Conservation (phyloP, 2,888 invertebrate genomes). For the Chrysina gloriosa region DNA sequence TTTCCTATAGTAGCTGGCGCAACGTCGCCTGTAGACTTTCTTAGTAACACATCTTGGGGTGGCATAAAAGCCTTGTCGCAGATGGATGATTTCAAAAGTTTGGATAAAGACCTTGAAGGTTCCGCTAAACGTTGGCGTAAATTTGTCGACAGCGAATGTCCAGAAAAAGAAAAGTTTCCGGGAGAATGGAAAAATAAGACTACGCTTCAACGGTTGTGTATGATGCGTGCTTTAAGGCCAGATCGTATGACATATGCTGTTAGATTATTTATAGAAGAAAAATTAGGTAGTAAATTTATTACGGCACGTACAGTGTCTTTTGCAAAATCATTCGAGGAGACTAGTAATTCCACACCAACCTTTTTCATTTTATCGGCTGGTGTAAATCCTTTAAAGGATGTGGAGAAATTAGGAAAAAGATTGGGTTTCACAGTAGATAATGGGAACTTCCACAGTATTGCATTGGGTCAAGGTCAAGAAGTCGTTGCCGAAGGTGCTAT, state of each 20-base stretch:
- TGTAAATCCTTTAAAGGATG: slow-evolving; percentile 93
- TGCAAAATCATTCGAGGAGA: slow-evolving; percentile 87
- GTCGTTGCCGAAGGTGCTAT: slow-evolving; percentile 90
- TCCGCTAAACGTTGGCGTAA: slow-evolving; percentile 94
- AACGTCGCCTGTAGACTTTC: slow-evolving; percentile 83
- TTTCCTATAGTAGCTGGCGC: slow-evolving; percentile 83
- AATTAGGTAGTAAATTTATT: slow-evolving; percentile 84
- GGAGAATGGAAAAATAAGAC: slow-evolving; percentile 96
- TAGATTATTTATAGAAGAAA: slow-evolving; percentile 88
- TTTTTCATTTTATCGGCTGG: slow-evolving; percentile 96
- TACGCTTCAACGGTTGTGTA: slow-evolving; percentile 87
- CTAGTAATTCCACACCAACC: slow-evolving; percentile 84
- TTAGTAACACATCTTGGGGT: slow-evolving; percentile 87
- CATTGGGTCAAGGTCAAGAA: slow-evolving; percentile 95
- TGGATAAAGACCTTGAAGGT: slow-evolving; percentile 92
- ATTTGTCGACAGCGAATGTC: slow-evolving; percentile 90
- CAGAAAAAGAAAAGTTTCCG: slow-evolving; percentile 93
- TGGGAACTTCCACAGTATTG: slow-evolving; percentile 91
- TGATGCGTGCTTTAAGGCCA: slow-evolving; percentile 90
- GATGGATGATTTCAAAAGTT: slow-evolving; percentile 82
- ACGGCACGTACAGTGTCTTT: slow-evolving; percentile 85
- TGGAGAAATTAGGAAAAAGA: slow-evolving; percentile 85
- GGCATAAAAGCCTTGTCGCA: slow-evolving; percentile 84
- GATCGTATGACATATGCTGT: slow-evolving; percentile 96
- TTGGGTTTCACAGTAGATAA: slow-evolving; percentile 83